A percentile compares a stretch with the other conserved stretches of the same genome.
These are phyloP conservation scores for Saccopteryx leptura DNA, from an alignment of 2,113 vertebrate genomes.

Conservation along the genomic window DNA sequence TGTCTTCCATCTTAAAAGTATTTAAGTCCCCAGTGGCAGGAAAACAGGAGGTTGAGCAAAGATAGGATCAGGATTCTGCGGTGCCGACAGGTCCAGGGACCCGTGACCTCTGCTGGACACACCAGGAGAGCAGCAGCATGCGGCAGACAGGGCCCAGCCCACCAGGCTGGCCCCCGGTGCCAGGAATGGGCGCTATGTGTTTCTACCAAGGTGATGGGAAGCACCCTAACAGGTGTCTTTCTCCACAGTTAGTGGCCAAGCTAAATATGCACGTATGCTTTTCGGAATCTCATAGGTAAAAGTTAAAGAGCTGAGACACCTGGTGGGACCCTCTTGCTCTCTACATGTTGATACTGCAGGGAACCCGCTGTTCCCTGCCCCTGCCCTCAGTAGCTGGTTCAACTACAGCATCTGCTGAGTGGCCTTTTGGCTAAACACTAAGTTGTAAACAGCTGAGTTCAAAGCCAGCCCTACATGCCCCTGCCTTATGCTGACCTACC, in stretches of 20 bases:
- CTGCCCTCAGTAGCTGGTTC: neutral
- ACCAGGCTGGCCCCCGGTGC: too few relatives aligned
- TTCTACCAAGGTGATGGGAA: neutral
- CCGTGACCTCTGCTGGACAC: neutral
- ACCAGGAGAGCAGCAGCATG: neutral
- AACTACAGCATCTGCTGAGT: neutral
- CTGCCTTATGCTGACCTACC: neutral
- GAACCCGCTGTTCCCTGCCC: neutral
- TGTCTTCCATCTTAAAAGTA: neutral
- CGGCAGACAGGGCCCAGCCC: neutral
- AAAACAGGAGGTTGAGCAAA: neutral
- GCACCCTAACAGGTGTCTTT: neutral
- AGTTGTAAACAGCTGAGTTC: neutral
- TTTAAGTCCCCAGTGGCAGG: neutral
- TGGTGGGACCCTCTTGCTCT: neutral
- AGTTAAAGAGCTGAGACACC: neutral
- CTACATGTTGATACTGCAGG: neutral
- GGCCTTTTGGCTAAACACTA: neutral
- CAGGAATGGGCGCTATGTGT: neutral
- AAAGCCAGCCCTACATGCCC: neutral
- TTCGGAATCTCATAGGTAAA: neutral
- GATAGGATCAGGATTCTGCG: neutral
- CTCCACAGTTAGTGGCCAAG: neutral
- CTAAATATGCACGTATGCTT: neutral
- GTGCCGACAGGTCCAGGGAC: neutral